A percentile compares a stretch with the other conserved stretches of the same genome.
phyloP scores from a whole-genome alignment of 1,140 invertebrate species.

The Monochamus saltuarius region DNA sequence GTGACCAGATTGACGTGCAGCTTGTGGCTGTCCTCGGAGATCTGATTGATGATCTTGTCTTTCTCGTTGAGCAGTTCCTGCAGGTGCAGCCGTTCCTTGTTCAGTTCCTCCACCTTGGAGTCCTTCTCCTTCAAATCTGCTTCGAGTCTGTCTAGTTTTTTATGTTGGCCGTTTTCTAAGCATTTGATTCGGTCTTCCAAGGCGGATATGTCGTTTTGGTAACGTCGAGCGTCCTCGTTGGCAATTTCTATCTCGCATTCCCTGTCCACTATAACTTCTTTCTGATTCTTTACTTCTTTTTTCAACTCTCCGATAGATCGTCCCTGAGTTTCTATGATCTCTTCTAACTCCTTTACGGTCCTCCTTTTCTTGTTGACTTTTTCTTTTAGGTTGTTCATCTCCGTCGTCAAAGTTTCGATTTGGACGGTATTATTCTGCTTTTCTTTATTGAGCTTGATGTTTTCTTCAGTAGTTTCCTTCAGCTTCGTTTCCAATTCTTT shows the following conservation, averaged over 20 bases:
- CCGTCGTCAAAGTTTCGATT: constrained; percentile 31
- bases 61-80: constrained; percentile 62
- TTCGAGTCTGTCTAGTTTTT: constrained; percentile 5
- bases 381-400: constrained; percentile 45
- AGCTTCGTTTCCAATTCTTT: constrained; percentile 35
- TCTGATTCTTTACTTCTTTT: constrained; percentile 28
- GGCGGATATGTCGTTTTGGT: constrained; percentile 49
- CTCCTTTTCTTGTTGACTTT: constrained; percentile 40
- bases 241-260: constrained; percentile 57
- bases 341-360: constrained; percentile 33
- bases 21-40: constrained; percentile 57
- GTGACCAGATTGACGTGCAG: constrained; percentile 55
- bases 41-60: constrained; percentile 56
- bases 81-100: constrained; percentile 60
- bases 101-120: constrained; percentile 50
- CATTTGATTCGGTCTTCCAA: constrained; percentile 21
- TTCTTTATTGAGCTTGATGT: constrained; percentile 53
- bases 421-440: constrained; percentile 51
- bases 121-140: constrained; percentile 46
- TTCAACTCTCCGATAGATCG: constrained; percentile 48
- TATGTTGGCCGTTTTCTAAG: constrained; percentile 44
- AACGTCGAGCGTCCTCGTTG: constrained; percentile 54
- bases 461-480: constrained; percentile 31
- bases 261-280: constrained; percentile 49
- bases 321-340: constrained; percentile 52